Base-by-base conservation (phyloP, 1,140 invertebrate species). In the Trichogramma pretiosum region DNA sequence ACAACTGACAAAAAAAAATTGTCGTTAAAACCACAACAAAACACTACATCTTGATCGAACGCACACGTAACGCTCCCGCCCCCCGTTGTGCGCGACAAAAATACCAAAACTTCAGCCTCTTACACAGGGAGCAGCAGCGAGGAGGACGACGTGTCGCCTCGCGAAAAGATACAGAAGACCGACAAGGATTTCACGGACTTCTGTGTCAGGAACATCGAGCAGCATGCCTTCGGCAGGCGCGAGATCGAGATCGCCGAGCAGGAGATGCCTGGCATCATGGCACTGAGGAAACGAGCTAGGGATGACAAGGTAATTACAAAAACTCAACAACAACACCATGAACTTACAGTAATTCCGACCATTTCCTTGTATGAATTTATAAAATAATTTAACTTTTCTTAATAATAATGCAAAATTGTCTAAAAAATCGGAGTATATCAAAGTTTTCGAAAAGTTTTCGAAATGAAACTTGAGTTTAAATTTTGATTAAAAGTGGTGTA, bases 171-270 rank as follows among this genome's bases (percentile, higher is more conserved):
- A 10, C 88, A 93, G 68, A 84, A 82, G 56, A 88, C 83, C 39
- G 81, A 86, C 0, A 81, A 80, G 48, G 85, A 87, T 1, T 87
- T 83, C 56, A 77, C 77, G 1, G 89, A 94, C 58, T 94, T 95
- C 72, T 94, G 91, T 68, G 89, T 96, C 3, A 77, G 86, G 48
- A 96, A 90, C 70, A 90, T 92, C 32, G 84, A 86, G 43, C 89
- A 95, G 61, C 83, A 92, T 62, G 88, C 88, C 0, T 97, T 94
- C 68, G 95, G 95, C 0, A 75, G 94, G 19, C 66, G 93, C 40
- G 95, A 98, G 75, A 98, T 98, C 58, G 93, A 98, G 73, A 96
- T 98, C 55, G 93, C 93, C n/a, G 93, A 98, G 63, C 93, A 96
- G 75, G 94, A 98, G 76, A 98, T 98, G 94, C 92, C 93, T 0